These are phyloP conservation scores for Chondrilla cf. caribensis DNA, from an alignment of 37 sponge, comb jelly and placozoan genomes.

Conservation along the genomic window DNA sequence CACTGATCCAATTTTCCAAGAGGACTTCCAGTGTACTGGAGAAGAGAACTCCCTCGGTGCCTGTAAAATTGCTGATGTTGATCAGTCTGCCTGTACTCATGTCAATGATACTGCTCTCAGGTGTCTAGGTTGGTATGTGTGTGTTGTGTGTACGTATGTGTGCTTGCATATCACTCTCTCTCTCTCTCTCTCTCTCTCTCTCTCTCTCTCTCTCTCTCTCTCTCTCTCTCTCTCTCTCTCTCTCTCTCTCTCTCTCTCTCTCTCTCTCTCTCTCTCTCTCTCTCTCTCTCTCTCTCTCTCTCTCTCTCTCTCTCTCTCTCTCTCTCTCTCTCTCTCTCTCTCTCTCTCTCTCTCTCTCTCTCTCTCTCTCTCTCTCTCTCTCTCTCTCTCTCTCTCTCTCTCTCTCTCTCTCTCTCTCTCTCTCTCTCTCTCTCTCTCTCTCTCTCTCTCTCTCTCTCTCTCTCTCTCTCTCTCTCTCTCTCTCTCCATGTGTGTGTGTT, in stretches of 20 bases:
- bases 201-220: slow-evolving; percentile 27
- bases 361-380: no score
- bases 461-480: no score
- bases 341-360: slow-evolving; percentile 35
- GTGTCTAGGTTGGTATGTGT: background rate
- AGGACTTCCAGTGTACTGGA: background rate
- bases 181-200: slow-evolving; percentile 34
- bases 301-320: slow-evolving; percentile 41
- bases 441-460: no score
- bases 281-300: slow-evolving; percentile 38
- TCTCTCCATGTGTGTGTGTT: no score
- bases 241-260: slow-evolving; percentile 23
- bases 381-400: no score
- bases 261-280: slow-evolving; percentile 33
- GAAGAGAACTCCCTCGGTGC: background rate
- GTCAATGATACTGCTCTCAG: slow-evolving; percentile 5
- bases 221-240: slow-evolving; percentile 33
- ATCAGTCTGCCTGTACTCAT: background rate
- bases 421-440: no score
- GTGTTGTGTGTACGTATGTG: no score
- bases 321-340: slow-evolving; percentile 38
- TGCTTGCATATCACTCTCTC: slow-evolving; percentile 20
- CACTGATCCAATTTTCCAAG: background rate
- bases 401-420: no score
- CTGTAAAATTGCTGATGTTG: background rate